Conservation (phyloP, 2,888 invertebrate genomes). For the Macropis europaea region DNA sequence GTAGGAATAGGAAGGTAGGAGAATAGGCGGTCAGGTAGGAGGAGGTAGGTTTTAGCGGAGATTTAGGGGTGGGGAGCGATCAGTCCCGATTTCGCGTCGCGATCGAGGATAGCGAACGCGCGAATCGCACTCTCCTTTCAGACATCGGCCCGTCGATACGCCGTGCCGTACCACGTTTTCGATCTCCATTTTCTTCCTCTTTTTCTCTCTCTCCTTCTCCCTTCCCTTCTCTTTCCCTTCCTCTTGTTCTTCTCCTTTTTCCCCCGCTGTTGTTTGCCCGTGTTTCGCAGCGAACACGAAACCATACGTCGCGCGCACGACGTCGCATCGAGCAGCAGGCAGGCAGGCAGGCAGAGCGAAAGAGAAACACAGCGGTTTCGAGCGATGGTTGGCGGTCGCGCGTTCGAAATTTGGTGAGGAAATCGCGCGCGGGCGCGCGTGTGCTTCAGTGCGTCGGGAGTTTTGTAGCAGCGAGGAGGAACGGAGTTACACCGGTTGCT, state of each 20-base stretch:
- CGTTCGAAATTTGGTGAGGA: background rate
- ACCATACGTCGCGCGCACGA: background rate
- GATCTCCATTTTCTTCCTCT: slow-evolving; percentile 1
- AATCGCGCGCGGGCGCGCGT: background rate
- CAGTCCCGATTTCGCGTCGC: slow-evolving; percentile 62
- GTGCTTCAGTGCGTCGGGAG: slow-evolving; percentile 12
- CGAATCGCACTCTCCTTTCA: slow-evolving; percentile 64
- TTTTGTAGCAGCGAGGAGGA: background rate
- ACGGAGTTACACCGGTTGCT: background rate
- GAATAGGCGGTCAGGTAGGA: slow-evolving; percentile 33
- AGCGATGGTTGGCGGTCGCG: background rate
- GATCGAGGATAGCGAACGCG: slow-evolving; percentile 48
- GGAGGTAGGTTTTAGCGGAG: slow-evolving; percentile 25
- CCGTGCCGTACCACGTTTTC: background rate
- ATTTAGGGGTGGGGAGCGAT: slow-evolving; percentile 11
- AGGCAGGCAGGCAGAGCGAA: background rate
- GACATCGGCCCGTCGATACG: slow-evolving; percentile 50
- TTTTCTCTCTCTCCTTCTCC: background rate
- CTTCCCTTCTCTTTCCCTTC: background rate
- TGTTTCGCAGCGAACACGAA: background rate
- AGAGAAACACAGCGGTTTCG: background rate
- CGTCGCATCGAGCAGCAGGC: background rate
- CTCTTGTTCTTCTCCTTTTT: background rate
- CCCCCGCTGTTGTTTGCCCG: background rate
- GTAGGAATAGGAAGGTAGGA: slow-evolving; percentile 26